Percentiles rank a stretch among this genome's conserved stretches.
phyloP scores from a whole-genome alignment of 2,113 vertebrate species.

The Megaceryle maxima region DNA sequence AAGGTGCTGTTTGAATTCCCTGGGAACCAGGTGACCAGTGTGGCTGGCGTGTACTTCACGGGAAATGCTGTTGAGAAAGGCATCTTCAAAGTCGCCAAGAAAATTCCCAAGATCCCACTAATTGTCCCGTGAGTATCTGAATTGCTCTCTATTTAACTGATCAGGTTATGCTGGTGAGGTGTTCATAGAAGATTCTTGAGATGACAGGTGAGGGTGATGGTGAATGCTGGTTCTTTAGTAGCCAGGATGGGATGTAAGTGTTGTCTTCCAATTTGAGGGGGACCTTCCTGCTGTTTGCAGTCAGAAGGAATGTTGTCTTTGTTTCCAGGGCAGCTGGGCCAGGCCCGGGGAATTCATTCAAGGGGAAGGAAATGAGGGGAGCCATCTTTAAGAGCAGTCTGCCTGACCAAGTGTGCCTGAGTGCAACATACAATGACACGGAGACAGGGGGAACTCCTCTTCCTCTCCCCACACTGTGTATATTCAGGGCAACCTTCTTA shows the following conservation, averaged over 20 bases:
- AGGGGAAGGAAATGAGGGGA: background rate
- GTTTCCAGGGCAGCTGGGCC: background rate
- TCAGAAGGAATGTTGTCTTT: background rate
- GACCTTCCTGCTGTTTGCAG: background rate
- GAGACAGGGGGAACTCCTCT: background rate
- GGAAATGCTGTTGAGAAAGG: constrained; percentile 66
- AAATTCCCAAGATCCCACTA: constrained; percentile 84
- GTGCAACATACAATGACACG: background rate
- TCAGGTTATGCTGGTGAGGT: background rate
- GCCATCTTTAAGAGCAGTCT: background rate
- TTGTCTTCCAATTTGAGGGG: background rate
- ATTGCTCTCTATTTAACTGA: background rate
- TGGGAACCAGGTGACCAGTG: constrained; percentile 85
- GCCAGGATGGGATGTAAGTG: background rate
- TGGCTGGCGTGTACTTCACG: constrained; percentile 88
- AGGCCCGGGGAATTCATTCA: background rate
- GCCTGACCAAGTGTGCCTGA: background rate
- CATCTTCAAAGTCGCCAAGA: constrained; percentile 73
- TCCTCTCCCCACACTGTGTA: background rate
- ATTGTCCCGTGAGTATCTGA: constrained; percentile 79
- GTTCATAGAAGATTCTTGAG: background rate
- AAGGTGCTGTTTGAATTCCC: constrained; percentile 80
- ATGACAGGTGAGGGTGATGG: background rate
- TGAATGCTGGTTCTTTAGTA: background rate
- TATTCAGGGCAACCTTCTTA: background rate